Evolutionary conservation across 2,113 vertebrate species (phyloP).

Genomic region (Oreochromis aureus): DNA sequence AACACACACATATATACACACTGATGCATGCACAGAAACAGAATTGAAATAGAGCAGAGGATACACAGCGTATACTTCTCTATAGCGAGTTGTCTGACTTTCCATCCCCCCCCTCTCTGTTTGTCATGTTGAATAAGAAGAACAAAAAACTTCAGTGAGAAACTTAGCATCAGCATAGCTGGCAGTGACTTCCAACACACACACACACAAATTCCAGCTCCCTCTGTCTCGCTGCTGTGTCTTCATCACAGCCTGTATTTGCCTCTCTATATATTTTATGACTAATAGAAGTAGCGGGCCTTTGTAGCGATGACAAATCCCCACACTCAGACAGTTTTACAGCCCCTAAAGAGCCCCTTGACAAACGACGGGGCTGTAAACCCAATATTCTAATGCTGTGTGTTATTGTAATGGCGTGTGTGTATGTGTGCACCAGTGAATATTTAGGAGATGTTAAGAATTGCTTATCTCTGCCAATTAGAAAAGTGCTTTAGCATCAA

Average conservation of each 20-base stretch:
- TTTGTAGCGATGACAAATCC: slow-evolving; percentile 88
- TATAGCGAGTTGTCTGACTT: not conserved
- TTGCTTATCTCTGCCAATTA: slow-evolving; percentile 84
- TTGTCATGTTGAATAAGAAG: not conserved
- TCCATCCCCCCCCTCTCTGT: not conserved
- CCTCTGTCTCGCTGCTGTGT: slow-evolving; percentile 40
- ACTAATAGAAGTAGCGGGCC: slow-evolving; percentile 83
- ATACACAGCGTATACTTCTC: not conserved
- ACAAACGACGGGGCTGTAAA: slow-evolving; percentile 81
- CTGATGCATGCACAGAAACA: not conserved
- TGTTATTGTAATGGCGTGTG: slow-evolving; percentile 79
- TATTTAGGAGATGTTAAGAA: slow-evolving; percentile 81
- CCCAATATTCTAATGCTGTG: slow-evolving; percentile 82
- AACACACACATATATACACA: not conserved
- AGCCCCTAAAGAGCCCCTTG: slow-evolving; percentile 89
- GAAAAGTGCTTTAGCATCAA: slow-evolving; percentile 60
- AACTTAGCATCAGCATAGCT: not conserved
- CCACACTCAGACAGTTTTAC: slow-evolving; percentile 86
- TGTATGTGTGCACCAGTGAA: slow-evolving; percentile 29
- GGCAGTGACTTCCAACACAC: not conserved
- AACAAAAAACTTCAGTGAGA: slow-evolving; percentile 10
- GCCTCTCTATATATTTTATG: slow-evolving; percentile 83
- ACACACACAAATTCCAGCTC: not conserved
- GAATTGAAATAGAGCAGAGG: slow-evolving; percentile 9
- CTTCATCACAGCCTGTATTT: slow-evolving; percentile 74